Evolutionary conservation across 2,888 invertebrate genomes (phyloP).

Genomic region (Norana najaformis): DNA sequence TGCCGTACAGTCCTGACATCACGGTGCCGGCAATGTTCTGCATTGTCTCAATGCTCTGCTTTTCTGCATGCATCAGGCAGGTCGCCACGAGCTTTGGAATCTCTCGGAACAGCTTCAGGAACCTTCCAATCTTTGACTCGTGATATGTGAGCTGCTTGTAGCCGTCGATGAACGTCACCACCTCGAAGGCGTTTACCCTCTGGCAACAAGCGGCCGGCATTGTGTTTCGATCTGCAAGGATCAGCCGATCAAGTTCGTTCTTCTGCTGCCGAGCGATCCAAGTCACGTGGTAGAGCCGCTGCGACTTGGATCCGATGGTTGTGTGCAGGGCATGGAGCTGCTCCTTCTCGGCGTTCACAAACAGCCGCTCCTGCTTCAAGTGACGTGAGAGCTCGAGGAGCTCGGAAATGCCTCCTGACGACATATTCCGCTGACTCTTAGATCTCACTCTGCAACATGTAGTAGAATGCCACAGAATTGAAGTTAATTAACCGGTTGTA

Average conservation of each 20-base stretch:
- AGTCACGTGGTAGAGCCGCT: constrained; percentile 73
- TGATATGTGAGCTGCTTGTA: constrained; percentile 79
- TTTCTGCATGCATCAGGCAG: constrained; percentile 73
- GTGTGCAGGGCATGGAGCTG: constrained; percentile 65
- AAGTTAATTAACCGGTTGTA: background rate
- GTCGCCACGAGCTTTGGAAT: constrained; percentile 74
- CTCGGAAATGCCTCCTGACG: constrained; percentile 53
- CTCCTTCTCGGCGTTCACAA: constrained; percentile 82
- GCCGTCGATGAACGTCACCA: constrained; percentile 62
- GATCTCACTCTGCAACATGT: background rate
- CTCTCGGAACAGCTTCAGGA: constrained; percentile 72
- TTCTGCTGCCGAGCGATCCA: constrained; percentile 85
- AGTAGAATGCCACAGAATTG: background rate
- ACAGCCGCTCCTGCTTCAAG: constrained; percentile 81
- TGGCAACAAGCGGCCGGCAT: constrained; percentile 79
- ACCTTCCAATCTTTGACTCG: constrained; percentile 72
- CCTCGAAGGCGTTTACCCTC: constrained; percentile 70
- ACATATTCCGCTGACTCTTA: background rate
- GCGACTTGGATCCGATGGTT: constrained; percentile 64
- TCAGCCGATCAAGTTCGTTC: constrained; percentile 69
- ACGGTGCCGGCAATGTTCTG: constrained; percentile 44
- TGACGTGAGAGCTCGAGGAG: constrained; percentile 72
- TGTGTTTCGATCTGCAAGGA: constrained; percentile 75
- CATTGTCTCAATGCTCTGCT: constrained; percentile 57
- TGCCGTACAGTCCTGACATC: constrained; percentile 68